Base-by-base conservation (phyloP, 2,113 vertebrate genomes). In the Suncus etruscus region DNA sequence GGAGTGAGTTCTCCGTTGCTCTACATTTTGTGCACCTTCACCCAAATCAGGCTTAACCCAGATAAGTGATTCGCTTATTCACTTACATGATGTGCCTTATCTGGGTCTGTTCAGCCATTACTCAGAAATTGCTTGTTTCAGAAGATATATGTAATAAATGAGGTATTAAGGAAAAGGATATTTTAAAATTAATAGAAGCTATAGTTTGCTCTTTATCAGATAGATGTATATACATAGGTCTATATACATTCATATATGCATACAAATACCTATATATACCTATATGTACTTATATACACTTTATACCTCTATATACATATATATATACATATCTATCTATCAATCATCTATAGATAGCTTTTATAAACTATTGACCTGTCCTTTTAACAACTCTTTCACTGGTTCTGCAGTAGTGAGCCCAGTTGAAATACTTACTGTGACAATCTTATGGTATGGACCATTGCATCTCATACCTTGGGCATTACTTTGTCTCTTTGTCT, bases 51-150 rank as follows among this genome's bases (percentile, higher is more conserved):
- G 16, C n/a, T 75, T 72, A 7, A 15, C 50, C 5, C 39, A 68
- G 70, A 51, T 11, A 58, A 11, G 3, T 11, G 16, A 8, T 29
- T 48, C 20, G 22, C 31, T 61, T 61, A 61, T 61, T 61, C 58
- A 61, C 29, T 89, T 58, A 15, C 22, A 54, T 80, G 54, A 83
- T 10, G 31, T 25, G n/a, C 39, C 16, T 75, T 51, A 31, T 16
- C 39, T n/a, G 48, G 2, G 14, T 77, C 29, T 31, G 50, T 70
- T 89, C 27, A 73, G 89, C 70, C 74, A 75, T 75, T 10, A 72
- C 75, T 18, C 10, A 78, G 70, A 86, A 86, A 87, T 69, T 70
- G 14, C 54, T 94, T 73, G 6, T 92, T 96, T 39, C 11, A 87
- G 22, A 87, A 90, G 45, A 78, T 65, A 27, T n/a, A 51, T 8